Evolutionary conservation across 2,113 vertebrate species (phyloP).

Genomic region (Cariama cristata): DNA sequence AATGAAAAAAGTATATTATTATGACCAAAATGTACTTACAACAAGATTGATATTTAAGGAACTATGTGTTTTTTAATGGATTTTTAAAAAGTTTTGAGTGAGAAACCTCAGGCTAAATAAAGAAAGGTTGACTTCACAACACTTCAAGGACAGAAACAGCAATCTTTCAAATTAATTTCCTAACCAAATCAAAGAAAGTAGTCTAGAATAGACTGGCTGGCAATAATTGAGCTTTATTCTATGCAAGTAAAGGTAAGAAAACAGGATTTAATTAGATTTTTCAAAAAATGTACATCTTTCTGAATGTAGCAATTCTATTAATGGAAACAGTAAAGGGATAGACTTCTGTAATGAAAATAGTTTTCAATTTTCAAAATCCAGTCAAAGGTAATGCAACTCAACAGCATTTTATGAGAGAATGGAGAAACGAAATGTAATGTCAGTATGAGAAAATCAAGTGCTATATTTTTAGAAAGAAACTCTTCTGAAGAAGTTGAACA

Average conservation of each 20-base stretch:
- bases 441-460: neutral
- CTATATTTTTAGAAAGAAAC: neutral
- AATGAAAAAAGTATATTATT: neutral
- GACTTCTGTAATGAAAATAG: fast-evolving
- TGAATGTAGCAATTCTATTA: neutral
- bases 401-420: neutral
- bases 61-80: neutral
- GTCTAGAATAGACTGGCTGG: neutral
- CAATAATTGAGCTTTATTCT: neutral
- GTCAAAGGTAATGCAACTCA: neutral
- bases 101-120: neutral
- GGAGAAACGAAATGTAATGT: neutral
- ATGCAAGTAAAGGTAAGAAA: neutral
- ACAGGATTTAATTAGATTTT: neutral
- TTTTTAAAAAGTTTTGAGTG: neutral
- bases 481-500: neutral
- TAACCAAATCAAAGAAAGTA: neutral
- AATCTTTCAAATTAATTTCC: neutral
- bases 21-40: neutral
- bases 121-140: neutral
- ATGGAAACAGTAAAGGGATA: neutral
- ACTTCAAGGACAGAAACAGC: neutral
- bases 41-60: neutral
- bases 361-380: neutral
- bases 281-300: neutral